Percentiles rank a stretch among this genome's conserved stretches.
phyloP scores from a whole-genome alignment of 2,888 invertebrate species.

The Euzetes globulus region DNA sequence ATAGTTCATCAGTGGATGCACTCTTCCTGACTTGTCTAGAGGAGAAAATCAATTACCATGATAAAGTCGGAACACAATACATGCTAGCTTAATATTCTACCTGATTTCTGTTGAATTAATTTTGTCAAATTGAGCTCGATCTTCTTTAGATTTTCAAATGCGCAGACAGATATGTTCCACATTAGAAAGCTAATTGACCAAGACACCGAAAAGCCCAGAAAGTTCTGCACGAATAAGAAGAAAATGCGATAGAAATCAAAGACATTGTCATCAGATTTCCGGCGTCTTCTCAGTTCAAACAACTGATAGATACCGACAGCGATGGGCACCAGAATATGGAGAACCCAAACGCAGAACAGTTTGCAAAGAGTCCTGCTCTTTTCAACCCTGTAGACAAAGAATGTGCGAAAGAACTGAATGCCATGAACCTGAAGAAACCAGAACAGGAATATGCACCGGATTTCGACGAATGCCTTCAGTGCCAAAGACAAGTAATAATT shows the following conservation, averaged over 20 bases:
- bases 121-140: not conserved
- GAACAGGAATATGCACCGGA: not conserved
- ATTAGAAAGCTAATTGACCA: not conserved
- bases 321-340: not conserved
- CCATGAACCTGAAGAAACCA: slow-evolving; percentile 11
- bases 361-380: not conserved
- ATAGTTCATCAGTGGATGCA: no score
- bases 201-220: not conserved
- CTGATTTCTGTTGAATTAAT: not conserved
- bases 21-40: no score
- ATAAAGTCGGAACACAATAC: no score
- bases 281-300: not conserved
- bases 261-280: not conserved
- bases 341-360: not conserved
- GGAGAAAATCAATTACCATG: no score
- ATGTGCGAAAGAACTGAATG: not conserved
- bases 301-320: not conserved
- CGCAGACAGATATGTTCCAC: not conserved
- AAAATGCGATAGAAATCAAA: not conserved
- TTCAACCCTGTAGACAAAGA: not conserved
- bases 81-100: not conserved
- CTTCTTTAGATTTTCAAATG: not conserved
- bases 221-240: not conserved
- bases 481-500: not conserved
- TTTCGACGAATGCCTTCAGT: not conserved